Conservation (phyloP, 2,113 vertebrate genomes). For the Xiphias gladius region DNA sequence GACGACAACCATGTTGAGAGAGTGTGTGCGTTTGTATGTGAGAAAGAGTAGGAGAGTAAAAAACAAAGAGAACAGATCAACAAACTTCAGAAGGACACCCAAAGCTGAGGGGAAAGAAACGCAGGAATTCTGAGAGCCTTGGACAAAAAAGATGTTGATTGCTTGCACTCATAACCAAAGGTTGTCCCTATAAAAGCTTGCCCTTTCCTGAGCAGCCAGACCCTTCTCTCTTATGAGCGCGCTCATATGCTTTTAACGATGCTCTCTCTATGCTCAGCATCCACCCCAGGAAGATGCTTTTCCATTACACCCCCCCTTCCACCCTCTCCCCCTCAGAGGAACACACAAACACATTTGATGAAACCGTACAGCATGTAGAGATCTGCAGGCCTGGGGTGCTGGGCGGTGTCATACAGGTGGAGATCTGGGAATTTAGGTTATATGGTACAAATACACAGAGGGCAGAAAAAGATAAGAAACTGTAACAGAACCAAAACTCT, state of each 20-base stretch:
- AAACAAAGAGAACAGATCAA: conserved; percentile 16
- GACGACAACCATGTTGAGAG: conserved; percentile 7
- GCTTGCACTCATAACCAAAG: conserved; percentile 72
- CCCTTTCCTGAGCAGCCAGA: conserved; percentile 65
- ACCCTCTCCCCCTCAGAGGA: conserved; percentile 3
- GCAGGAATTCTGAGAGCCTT: conserved; percentile 53
- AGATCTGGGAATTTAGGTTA: conserved; percentile 35
- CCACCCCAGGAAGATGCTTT: conserved; percentile 62
- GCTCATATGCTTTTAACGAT: conserved; percentile 78
- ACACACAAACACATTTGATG: conserved; percentile 59
- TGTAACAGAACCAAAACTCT: conserved; percentile 45
- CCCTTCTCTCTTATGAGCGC: conserved; percentile 62
- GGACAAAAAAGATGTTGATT: conserved; percentile 75
- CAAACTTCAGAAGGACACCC: conserved; percentile 55
- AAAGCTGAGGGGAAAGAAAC: conserved; percentile 25
- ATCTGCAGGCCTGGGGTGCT: conserved; percentile 37
- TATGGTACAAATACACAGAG: conserved; percentile 11
- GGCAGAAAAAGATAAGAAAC: conserved; percentile 9
- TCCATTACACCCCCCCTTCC: conserved; percentile 56
- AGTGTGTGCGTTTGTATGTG: background rate
- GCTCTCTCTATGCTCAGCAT: conserved; percentile 60
- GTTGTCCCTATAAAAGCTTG: conserved; percentile 78
- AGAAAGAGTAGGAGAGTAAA: background rate
- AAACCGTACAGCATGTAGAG: conserved; percentile 29
- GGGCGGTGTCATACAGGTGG: conserved; percentile 47